These are phyloP conservation scores for Leptinotarsa peninsularis DNA, from an alignment of 2,888 invertebrate species.

Conservation along the genomic window DNA sequence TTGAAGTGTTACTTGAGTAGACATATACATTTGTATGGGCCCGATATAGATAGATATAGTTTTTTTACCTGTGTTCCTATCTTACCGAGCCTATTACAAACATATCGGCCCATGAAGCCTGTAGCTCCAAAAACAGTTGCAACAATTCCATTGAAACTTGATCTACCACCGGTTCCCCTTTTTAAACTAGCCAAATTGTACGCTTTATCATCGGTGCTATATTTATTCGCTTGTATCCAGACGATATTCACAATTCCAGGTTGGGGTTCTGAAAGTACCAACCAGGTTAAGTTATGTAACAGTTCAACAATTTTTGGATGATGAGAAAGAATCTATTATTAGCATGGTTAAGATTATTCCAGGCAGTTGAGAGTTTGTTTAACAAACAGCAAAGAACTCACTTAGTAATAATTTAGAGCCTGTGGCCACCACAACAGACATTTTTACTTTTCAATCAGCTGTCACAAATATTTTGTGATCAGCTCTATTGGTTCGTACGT, in stretches of 20 bases:
- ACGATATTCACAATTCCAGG: slow-evolving; percentile 60
- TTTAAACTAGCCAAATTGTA: slow-evolving; percentile 78
- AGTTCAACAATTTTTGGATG: not conserved
- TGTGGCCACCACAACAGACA: slow-evolving; percentile 60
- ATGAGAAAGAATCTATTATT: not conserved
- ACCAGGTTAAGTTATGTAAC: slow-evolving; percentile 52
- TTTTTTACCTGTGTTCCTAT: slow-evolving; percentile 80
- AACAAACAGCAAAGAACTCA: slow-evolving; percentile 46
- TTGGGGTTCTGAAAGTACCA: slow-evolving; percentile 56
- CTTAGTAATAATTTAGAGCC: slow-evolving; percentile 57
- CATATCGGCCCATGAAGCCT: slow-evolving; percentile 89
- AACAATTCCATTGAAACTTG: slow-evolving; percentile 96
- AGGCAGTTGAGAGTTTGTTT: no score
- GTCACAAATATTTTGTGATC: not conserved
- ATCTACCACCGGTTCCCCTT: slow-evolving; percentile 90
- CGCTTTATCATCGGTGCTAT: slow-evolving; percentile 69
- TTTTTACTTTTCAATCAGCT: slow-evolving; percentile 30
- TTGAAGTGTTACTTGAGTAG: no score
- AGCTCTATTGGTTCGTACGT: no score
- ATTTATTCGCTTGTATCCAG: slow-evolving; percentile 63
- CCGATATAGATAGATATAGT: no score
- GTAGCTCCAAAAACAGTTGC: slow-evolving; percentile 97
- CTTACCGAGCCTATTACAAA: slow-evolving; percentile 91
- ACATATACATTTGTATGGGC: no score
- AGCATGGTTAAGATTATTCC: not conserved